Conservation (phyloP, 2,888 invertebrate genomes). For the Sesamia inferens region DNA sequence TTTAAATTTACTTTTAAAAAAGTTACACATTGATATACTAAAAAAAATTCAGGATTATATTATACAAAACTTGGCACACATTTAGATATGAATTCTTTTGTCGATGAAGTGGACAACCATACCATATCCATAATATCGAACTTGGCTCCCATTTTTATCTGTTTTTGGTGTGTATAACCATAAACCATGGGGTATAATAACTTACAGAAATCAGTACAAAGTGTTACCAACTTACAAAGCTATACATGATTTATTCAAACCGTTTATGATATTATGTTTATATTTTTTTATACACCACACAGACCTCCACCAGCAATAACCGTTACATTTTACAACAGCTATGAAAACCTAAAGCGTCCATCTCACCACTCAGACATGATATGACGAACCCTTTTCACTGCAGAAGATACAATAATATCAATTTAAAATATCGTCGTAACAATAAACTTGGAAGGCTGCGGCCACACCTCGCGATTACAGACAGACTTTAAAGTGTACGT, state of each 20-base stretch:
- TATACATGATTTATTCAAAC: constrained; percentile 26
- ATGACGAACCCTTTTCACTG: constrained; percentile 41
- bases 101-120: too few relatives aligned
- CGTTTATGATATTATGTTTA: too few relatives aligned
- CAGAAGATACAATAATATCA: constrained; percentile 53
- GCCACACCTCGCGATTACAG: constrained; percentile 62
- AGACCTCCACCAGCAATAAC: constrained; percentile 24
- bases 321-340: constrained; percentile 46
- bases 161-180: background rate
- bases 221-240: background rate
- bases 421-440: constrained; percentile 58
- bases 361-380: constrained; percentile 24
- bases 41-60: too few relatives aligned
- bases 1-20: too few relatives aligned
- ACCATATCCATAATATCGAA: too few relatives aligned
- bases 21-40: too few relatives aligned
- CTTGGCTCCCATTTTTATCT: too few relatives aligned
- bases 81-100: too few relatives aligned
- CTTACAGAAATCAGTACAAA: constrained; percentile 5
- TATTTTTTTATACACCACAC: constrained; percentile 24
- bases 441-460: constrained; percentile 55
- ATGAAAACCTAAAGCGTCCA: constrained; percentile 38
- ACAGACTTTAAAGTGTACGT: constrained; percentile 45
- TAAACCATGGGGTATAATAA: too few relatives aligned
- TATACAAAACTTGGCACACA: too few relatives aligned